These are phyloP conservation scores for Neogobius melanostomus DNA, from an alignment of 2,113 vertebrate species.

Conservation along the genomic window DNA sequence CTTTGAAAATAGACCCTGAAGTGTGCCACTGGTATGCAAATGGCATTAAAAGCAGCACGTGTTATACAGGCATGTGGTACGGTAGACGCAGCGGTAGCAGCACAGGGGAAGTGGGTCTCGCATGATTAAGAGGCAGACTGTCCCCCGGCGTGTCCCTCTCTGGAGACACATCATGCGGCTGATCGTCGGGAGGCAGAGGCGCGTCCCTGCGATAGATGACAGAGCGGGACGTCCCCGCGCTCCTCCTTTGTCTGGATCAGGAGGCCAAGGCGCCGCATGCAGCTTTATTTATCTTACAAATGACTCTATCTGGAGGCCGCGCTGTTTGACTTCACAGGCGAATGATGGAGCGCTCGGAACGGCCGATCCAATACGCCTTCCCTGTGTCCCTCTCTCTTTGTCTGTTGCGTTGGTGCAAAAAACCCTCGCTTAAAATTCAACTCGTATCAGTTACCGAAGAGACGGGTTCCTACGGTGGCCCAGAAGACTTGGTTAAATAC, in stretches of 20 bases:
- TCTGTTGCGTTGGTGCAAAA: neutral
- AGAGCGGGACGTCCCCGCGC: constrained; percentile 46
- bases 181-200: constrained; percentile 68
- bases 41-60: constrained; percentile 35
- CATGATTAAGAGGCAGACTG: constrained; percentile 72
- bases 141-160: constrained; percentile 64
- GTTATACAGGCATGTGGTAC: constrained; percentile 24
- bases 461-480: constrained; percentile 9
- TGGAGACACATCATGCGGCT: constrained; percentile 73
- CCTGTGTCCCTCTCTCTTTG: constrained; percentile 9
- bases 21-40: constrained; percentile 67
- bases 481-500: neutral
- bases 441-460: constrained; percentile 53
- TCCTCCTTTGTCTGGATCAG: constrained; percentile 61
- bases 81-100: constrained; percentile 43
- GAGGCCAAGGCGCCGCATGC: constrained; percentile 50
- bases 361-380: constrained; percentile 44
- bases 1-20: constrained; percentile 39
- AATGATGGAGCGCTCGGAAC: constrained; percentile 54
- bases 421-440: constrained; percentile 41
- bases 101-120: constrained; percentile 69
- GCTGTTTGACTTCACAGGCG: constrained; percentile 66
- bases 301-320: constrained; percentile 50
- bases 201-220: constrained; percentile 64
- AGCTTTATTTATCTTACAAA: constrained; percentile 72